A percentile compares a stretch with the other conserved stretches of the same genome.
These are phyloP conservation scores for Eupelmus urozonus DNA, from an alignment of 2,888 invertebrate genomes.

Conservation along the genomic window DNA sequence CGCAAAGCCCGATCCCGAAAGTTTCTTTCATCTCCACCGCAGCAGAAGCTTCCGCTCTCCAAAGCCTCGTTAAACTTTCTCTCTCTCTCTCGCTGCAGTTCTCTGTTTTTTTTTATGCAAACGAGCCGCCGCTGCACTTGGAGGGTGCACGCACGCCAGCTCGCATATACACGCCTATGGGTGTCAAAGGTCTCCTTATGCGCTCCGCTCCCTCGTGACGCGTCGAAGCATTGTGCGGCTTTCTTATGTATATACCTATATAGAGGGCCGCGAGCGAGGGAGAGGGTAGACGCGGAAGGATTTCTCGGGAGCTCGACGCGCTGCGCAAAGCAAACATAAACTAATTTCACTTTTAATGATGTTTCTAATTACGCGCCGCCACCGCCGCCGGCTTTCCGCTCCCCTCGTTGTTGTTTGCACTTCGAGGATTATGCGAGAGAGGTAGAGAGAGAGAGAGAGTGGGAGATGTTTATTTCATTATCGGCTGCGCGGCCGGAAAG, in stretches of 20 bases:
- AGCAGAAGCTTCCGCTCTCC: no score
- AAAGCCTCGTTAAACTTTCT: no score
- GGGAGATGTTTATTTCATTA: conserved; percentile 44
- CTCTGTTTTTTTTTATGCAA: no score
- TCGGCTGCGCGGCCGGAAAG: conserved; percentile 34
- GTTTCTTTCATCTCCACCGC: no score
- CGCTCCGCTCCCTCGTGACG: neutral
- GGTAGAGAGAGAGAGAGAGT: no score
- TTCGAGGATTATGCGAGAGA: neutral
- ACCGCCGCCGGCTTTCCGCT: neutral
- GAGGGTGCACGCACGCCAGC: no score
- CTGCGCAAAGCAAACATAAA: conserved; percentile 29
- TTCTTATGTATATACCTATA: conserved; percentile 1
- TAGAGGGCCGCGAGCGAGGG: neutral
- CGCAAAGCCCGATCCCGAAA: no score
- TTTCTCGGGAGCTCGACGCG: neutral
- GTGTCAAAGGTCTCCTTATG: conserved; percentile 25
- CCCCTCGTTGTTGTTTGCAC: neutral
- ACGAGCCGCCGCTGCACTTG: no score
- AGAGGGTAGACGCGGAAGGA: neutral
- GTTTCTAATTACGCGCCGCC: conserved; percentile 48
- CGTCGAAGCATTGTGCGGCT: conserved; percentile 31
- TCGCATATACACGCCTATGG: neutral
- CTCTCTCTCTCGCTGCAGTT: no score
- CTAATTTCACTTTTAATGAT: conserved; percentile 55